Percentiles rank a stretch among this genome's conserved stretches.
phyloP scores from a whole-genome alignment of 1,140 invertebrate genomes.

The Drosophila micromelanica region DNA sequence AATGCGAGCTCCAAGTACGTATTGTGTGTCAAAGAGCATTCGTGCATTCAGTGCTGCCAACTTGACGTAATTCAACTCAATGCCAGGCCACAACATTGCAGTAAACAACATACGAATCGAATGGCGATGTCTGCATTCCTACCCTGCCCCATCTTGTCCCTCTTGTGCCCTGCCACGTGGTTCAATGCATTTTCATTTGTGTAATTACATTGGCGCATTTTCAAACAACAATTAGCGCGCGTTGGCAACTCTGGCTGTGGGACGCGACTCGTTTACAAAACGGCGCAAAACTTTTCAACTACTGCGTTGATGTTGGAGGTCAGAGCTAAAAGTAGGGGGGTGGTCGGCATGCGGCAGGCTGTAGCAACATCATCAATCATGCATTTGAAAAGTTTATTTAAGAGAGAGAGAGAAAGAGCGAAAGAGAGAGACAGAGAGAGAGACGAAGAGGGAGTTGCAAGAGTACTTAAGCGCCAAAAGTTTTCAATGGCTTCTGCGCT shows the following conservation, averaged over 20 bases:
- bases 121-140: background rate
- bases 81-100: conserved; percentile 29
- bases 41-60: conserved; percentile 21
- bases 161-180: background rate
- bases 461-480: conserved; percentile 76
- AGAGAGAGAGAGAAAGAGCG: conserved; percentile 5
- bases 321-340: conserved; percentile 4
- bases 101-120: conserved; percentile 44
- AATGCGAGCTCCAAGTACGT: background rate
- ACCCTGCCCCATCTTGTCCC: background rate
- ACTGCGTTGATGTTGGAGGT: conserved; percentile 16
- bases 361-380: conserved; percentile 76
- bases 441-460: conserved; percentile 19
- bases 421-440: background rate
- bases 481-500: conserved; percentile 75
- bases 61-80: conserved; percentile 12
- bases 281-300: conserved; percentile 58
- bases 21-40: conserved; percentile 31
- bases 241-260: conserved; percentile 44
- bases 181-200: conserved; percentile 68
- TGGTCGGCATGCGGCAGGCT: background rate
- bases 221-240: conserved; percentile 74
- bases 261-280: conserved; percentile 73
- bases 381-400: conserved; percentile 81
- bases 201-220: conserved; percentile 78